These are phyloP conservation scores for Epinotia demarniana DNA, from an alignment of 2,888 invertebrate genomes.

Conservation along the genomic window DNA sequence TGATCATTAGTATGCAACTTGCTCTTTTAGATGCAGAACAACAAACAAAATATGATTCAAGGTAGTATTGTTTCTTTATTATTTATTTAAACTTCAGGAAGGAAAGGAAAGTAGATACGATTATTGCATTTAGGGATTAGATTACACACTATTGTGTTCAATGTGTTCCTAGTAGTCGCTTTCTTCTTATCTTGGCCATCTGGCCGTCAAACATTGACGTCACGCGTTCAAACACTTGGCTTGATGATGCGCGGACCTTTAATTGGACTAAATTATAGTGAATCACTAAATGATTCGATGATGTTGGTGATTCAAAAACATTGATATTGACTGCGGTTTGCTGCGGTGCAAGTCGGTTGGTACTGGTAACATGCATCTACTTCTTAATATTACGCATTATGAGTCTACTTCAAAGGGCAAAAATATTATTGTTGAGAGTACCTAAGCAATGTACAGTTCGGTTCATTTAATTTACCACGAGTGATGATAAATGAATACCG, in stretches of 20 bases:
- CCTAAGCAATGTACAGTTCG: no score
- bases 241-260: slow-evolving; percentile 27
- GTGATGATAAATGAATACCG: no score
- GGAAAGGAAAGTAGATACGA: no score
- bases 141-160: neutral
- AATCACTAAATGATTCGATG: slow-evolving; percentile 44
- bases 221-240: slow-evolving; percentile 24
- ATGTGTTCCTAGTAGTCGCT: neutral
- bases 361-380: slow-evolving; percentile 5
- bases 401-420: no score
- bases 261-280: slow-evolving; percentile 42
- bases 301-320: slow-evolving; percentile 43
- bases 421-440: neutral
- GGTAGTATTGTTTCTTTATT: no score
- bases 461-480: no score
- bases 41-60: no score
- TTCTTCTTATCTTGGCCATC: slow-evolving; percentile 4
- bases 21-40: no score
- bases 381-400: neutral
- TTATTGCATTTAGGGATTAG: no score
- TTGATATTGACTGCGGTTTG: slow-evolving; percentile 35
- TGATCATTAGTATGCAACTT: neutral
- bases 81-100: no score
- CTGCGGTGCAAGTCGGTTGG: slow-evolving; percentile 20
- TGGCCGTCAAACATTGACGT: slow-evolving; percentile 17